Percentiles rank a stretch among this genome's conserved stretches.
Evolutionary conservation across 2,888 invertebrate species (phyloP).

Genomic region (Phaedon cochleariae): DNA sequence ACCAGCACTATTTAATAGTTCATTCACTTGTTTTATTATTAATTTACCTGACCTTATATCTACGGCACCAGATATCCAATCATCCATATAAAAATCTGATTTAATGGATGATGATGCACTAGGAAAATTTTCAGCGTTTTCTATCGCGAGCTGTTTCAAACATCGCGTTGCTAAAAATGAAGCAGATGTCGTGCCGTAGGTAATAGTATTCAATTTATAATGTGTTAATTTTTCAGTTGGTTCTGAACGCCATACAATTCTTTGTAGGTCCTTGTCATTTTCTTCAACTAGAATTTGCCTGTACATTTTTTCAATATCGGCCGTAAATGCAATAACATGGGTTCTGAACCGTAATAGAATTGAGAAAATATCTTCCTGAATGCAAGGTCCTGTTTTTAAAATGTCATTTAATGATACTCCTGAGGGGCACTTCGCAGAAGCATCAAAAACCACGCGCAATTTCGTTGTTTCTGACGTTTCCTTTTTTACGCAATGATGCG

Average conservation of each 20-base stretch:
- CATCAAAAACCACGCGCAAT: too few relatives aligned
- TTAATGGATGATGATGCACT: background rate
- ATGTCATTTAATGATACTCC: conserved; percentile 20
- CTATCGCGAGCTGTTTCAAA: conserved; percentile 18
- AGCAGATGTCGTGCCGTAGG: conserved; percentile 22
- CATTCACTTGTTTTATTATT: background rate
- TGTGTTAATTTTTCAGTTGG: conserved; percentile 7
- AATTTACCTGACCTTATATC: background rate
- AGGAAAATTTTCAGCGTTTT: background rate
- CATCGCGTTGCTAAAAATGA: conserved; percentile 23
- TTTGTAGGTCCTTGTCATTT: conserved; percentile 45
- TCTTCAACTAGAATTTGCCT: conserved; percentile 42
- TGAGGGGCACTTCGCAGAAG: background rate
- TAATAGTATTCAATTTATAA: conserved; percentile 27
- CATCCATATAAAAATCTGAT: conserved; percentile 23
- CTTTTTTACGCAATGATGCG: conserved; percentile 23
- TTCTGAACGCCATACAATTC: conserved; percentile 49
- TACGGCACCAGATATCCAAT: conserved; percentile 20
- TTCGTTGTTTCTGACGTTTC: conserved; percentile 19
- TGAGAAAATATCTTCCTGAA: conserved; percentile 41
- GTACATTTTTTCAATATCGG: conserved; percentile 52
- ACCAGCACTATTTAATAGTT: conserved; percentile 10
- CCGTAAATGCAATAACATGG: conserved; percentile 39
- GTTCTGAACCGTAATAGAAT: conserved; percentile 45
- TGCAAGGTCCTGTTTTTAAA: conserved; percentile 11